Conservation (phyloP, 2,797 vertebrate species). For the Mastacembelus armatus region DNA sequence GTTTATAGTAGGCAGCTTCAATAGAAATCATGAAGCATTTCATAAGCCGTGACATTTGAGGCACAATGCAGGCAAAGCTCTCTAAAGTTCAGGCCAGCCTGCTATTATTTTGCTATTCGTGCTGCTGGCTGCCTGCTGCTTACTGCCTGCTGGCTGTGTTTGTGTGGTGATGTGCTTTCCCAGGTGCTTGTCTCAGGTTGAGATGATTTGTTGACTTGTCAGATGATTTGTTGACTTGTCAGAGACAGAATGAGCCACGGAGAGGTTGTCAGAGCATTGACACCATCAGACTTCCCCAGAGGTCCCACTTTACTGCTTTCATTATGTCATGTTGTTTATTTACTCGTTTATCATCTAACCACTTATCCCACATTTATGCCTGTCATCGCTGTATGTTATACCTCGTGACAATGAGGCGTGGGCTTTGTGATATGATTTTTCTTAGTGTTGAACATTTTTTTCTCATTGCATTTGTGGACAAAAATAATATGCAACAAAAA, state of each 20-base stretch:
- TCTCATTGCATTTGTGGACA: neutral
- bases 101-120: conserved; percentile 22
- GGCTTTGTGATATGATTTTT: neutral
- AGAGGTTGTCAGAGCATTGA: conserved; percentile 42
- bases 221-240: conserved; percentile 60
- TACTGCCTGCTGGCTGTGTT: conserved; percentile 35
- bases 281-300: conserved; percentile 16
- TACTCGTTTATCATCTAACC: conserved; percentile 12
- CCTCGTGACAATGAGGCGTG: neutral
- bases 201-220: conserved; percentile 59
- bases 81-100: neutral
- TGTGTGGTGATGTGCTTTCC: conserved; percentile 43
- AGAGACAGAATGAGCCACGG: conserved; percentile 27
- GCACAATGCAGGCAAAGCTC: neutral
- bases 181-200: conserved; percentile 56
- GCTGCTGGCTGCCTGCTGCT: conserved; percentile 7
- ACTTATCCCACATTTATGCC: conserved; percentile 1
- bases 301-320: neutral
- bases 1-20: conserved; percentile 19
- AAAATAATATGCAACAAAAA: neutral
- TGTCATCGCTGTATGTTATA: neutral
- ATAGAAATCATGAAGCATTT: conserved; percentile 25
- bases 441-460: neutral
- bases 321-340: conserved; percentile 30
- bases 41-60: conserved; percentile 8